Evolutionary conservation across 2,113 vertebrate species (phyloP).

Genomic region (Syngnathoides biaculeatus): DNA sequence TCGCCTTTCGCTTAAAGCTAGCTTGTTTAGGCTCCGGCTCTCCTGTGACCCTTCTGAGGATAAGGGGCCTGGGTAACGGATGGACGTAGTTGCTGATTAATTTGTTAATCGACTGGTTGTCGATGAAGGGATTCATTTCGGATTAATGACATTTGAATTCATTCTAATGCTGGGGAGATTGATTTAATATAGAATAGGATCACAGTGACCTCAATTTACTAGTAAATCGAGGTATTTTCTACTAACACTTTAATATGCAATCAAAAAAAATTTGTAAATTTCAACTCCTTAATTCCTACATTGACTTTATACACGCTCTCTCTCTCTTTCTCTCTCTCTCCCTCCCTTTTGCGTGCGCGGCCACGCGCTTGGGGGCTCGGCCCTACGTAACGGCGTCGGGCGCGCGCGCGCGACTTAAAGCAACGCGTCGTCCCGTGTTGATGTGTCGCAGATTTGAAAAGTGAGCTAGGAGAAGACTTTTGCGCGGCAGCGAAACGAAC

Average conservation of each 20-base stretch:
- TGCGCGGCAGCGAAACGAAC: neutral
- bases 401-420: constrained; percentile 63
- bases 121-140: too few relatives aligned
- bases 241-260: neutral
- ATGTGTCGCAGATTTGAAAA: constrained; percentile 80
- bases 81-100: too few relatives aligned
- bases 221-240: neutral
- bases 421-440: constrained; percentile 65
- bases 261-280: neutral
- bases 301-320: constrained; percentile 29
- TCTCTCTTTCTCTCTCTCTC: constrained; percentile 1
- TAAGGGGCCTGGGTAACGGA: too few relatives aligned
- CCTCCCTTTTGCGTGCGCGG: constrained; percentile 56
- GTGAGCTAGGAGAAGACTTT: constrained; percentile 41
- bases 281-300: neutral
- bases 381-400: constrained; percentile 57
- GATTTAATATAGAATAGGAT: too few relatives aligned
- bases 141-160: too few relatives aligned
- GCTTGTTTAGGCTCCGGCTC: too few relatives aligned
- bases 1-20: too few relatives aligned
- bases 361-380: constrained; percentile 59
- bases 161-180: too few relatives aligned
- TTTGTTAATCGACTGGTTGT: too few relatives aligned
- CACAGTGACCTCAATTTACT: too few relatives aligned
- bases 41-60: too few relatives aligned